Base-by-base conservation (phyloP, 2,797 vertebrate species). In the Trachurus trachurus region DNA sequence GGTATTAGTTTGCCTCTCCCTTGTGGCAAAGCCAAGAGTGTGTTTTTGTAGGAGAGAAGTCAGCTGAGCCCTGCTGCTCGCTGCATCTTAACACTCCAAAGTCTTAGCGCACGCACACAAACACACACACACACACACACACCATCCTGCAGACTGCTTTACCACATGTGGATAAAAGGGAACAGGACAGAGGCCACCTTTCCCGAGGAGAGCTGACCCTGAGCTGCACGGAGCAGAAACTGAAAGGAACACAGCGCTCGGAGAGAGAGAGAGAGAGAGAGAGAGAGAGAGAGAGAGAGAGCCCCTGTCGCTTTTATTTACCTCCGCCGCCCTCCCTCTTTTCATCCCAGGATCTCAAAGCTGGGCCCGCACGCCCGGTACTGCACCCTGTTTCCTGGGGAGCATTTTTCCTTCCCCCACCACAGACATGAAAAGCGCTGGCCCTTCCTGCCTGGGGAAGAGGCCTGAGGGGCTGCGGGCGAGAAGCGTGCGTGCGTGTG, bases 341-440 rank as follows among this genome's bases (percentile, higher is more conserved):
- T 96, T 96, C 93, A 96, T 96, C 95, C 94, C 76, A 7, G 92
- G 75, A 95, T 96, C 96, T 95, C 95, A 96, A 96, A 96, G 95
- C 92, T 34, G 78, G 84, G 79, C 91, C 78, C 87, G 90, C 93
- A 92, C 81, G 80, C 81, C 88, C 81, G 52, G 54, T 67, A 42
- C 89, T 87, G 89, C 88, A 81, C 90, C 86, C 90, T 93, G 92
- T 94, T 96, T 96, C 95, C 96, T 96, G 96, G 95, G 95, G 94
- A 96, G 96, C 92, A 91, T 95, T 89, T 96, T 96, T 95, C 93
- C 95, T 92, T 95, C 91, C 93, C 88, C 86, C 92, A 83, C 86
- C 76, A 21, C 88, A 91, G 88, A 96, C 94, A 95, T 95, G 94
- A 97, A 97, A 97, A 95, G 91, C 93, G 72, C 90, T 89, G 91